Evolutionary conservation across 2,797 vertebrate species (phyloP).

Genomic region (Danio tinwini): DNA sequence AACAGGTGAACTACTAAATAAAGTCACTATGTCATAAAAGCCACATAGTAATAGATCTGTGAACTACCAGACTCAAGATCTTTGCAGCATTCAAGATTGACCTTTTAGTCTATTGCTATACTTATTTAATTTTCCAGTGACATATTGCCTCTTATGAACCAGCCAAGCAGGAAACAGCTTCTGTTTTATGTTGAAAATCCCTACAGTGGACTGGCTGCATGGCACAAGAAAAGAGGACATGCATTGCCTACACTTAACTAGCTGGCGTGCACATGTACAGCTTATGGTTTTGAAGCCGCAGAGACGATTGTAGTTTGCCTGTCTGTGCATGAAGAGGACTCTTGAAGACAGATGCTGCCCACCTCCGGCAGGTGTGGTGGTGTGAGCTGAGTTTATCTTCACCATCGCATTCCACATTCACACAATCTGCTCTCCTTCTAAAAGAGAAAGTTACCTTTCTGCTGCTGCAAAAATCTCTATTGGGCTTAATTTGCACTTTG

Average conservation of each 20-base stretch:
- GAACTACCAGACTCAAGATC: too few relatives aligned
- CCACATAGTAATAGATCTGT: too few relatives aligned
- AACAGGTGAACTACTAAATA: not conserved
- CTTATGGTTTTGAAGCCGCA: constrained; percentile 30
- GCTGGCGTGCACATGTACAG: not conserved
- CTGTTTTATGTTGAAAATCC: not conserved
- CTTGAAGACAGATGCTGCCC: constrained; percentile 36
- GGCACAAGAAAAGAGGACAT: not conserved
- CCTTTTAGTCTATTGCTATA: constrained; percentile 1
- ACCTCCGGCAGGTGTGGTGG: constrained; percentile 58
- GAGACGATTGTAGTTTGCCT: constrained; percentile 22
- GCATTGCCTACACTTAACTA: not conserved
- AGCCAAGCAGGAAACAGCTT: not conserved
- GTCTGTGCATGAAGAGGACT: constrained; percentile 4
- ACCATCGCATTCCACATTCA: constrained; percentile 15
- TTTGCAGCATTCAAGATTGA: not conserved
- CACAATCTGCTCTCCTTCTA: constrained; percentile 52
- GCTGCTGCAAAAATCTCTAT: not conserved
- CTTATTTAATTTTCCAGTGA: constrained; percentile 1
- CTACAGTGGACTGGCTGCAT: constrained; percentile 1
- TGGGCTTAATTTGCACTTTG: not conserved
- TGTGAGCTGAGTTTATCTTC: constrained; percentile 48
- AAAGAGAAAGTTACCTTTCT: constrained; percentile 27
- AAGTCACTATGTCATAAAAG: too few relatives aligned
- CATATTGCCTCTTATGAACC: not conserved